Percentiles rank a stretch among this genome's conserved stretches.
Conservation (phyloP, 2,888 invertebrate species). For the Peribatodes rhomboidaria region DNA sequence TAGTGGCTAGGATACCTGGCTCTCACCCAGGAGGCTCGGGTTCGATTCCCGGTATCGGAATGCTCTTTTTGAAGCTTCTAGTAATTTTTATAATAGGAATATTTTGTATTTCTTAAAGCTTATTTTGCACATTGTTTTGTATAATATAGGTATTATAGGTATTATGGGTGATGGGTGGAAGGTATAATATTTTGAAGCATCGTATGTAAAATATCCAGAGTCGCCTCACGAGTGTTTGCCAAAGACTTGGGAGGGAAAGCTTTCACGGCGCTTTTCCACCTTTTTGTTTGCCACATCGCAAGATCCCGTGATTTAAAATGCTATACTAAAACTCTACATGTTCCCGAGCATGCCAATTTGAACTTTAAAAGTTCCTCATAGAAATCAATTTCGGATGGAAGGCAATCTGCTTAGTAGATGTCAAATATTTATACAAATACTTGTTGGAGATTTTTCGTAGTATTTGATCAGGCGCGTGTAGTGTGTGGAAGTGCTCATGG, state of each 20-base stretch:
- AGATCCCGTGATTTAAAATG: constrained; percentile 56
- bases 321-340: constrained; percentile 47
- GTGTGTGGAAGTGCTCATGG: constrained; percentile 30
- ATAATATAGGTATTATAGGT: neutral
- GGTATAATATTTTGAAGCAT: too few relatives aligned
- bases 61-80: constrained; percentile 39
- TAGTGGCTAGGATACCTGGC: constrained; percentile 91
- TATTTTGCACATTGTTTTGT: neutral
- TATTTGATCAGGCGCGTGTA: constrained; percentile 39
- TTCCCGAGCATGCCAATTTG: neutral
- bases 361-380: neutral
- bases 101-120: too few relatives aligned
- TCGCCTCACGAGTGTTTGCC: constrained; percentile 68
- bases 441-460: constrained; percentile 41
- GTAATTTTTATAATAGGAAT: neutral
- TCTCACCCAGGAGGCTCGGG: constrained; percentile 89
- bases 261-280: constrained; percentile 68
- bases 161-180: too few relatives aligned
- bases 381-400: constrained; percentile 4
- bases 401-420: constrained; percentile 25
- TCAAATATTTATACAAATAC: constrained; percentile 46
- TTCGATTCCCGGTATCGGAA: constrained; percentile 84
- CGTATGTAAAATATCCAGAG: constrained; percentile 52
- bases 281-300: constrained; percentile 69
- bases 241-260: constrained; percentile 70